Conservation (phyloP, 2,113 vertebrate genomes). For the Rhinoptilus africanus region DNA sequence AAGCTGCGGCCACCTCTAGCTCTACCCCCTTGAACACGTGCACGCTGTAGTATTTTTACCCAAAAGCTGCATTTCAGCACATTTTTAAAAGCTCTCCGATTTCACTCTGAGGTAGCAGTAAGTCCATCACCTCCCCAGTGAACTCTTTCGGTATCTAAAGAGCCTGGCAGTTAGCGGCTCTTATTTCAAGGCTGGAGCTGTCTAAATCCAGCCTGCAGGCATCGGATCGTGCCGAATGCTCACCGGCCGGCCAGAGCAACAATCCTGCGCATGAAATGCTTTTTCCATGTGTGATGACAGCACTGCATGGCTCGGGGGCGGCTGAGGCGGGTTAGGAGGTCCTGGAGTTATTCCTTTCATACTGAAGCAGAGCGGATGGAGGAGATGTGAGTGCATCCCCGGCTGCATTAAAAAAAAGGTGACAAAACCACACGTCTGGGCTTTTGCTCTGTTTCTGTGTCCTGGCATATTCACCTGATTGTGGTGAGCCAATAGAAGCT, state of each 20-base stretch:
- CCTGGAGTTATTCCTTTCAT: not conserved
- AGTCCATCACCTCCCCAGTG: slow-evolving; percentile 33
- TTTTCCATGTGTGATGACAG: not conserved
- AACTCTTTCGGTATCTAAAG: slow-evolving; percentile 21
- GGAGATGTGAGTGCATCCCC: not conserved
- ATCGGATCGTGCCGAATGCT: not conserved
- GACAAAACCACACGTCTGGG: not conserved
- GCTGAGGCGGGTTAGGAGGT: not conserved
- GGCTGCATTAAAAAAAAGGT: not conserved
- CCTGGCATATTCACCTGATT: not conserved
- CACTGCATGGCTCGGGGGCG: not conserved
- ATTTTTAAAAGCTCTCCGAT: slow-evolving; percentile 23
- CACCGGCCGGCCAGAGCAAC: not conserved
- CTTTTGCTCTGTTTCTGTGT: not conserved
- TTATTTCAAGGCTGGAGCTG: slow-evolving; percentile 41
- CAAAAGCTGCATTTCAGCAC: slow-evolving; percentile 28
- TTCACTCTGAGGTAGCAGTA: not conserved
- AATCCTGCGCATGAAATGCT: not conserved
- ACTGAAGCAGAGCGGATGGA: not conserved
- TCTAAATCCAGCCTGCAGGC: slow-evolving; percentile 38
- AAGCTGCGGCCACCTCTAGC: not conserved
- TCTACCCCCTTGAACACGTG: not conserved
- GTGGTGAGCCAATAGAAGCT: not conserved
- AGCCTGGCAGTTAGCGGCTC: not conserved
- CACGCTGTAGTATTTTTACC: not conserved